A percentile compares a stretch with the other conserved stretches of the same genome.
Conservation (phyloP, 2,113 vertebrate genomes). For the Acinonyx jubatus region DNA sequence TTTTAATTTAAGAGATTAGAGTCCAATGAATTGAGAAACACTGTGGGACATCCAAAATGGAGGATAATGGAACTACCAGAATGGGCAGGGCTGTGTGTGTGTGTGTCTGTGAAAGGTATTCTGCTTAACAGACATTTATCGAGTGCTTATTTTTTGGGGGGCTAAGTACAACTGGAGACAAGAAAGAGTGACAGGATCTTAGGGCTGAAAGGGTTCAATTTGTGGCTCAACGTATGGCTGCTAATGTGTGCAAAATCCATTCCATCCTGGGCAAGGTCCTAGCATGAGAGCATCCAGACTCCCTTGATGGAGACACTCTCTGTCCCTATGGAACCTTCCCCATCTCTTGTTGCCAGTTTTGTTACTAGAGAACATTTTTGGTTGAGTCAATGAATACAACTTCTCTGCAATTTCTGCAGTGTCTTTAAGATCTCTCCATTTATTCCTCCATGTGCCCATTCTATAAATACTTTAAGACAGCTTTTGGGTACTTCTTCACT, state of each 20-base stretch:
- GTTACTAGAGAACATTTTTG: neutral
- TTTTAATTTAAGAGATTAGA: neutral
- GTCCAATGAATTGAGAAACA: neutral
- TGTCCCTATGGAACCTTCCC: neutral
- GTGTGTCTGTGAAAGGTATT: neutral
- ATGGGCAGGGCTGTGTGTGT: neutral
- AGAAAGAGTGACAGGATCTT: neutral
- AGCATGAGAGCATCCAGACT: neutral
- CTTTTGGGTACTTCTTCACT: neutral
- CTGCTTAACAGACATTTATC: neutral
- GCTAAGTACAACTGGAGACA: neutral
- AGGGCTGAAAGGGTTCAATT: neutral
- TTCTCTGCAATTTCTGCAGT: neutral
- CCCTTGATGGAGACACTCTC: neutral
- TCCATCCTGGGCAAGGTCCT: neutral
- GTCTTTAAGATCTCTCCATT: neutral
- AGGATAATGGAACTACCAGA: neutral
- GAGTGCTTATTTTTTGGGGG: neutral
- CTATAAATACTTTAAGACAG: neutral
- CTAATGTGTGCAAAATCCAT: neutral
- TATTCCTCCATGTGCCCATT: neutral
- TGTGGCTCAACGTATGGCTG: neutral
- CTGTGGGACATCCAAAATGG: neutral
- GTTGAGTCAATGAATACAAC: neutral
- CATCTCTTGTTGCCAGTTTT: neutral